A percentile compares a stretch with the other conserved stretches of the same genome.
These are phyloP conservation scores for Tipula vernalis DNA, from an alignment of 2,888 invertebrate species.

Conservation along the genomic window DNA sequence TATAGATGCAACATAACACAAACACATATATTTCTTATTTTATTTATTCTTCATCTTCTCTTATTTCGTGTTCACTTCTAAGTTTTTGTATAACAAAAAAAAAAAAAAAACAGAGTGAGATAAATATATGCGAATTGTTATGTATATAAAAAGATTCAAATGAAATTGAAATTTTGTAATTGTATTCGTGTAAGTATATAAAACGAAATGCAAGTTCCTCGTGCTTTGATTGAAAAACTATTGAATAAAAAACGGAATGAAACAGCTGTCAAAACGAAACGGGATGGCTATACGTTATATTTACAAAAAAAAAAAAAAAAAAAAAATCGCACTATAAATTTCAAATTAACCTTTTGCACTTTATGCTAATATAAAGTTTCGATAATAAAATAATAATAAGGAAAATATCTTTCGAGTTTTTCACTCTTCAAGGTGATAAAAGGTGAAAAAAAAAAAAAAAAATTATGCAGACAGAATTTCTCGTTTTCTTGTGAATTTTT, in stretches of 20 bases:
- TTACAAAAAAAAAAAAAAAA: not conserved
- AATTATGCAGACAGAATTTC: not conserved
- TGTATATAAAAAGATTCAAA: not conserved
- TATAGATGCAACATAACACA: conserved; percentile 16
- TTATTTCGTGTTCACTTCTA: not conserved
- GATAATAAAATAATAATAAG: not conserved
- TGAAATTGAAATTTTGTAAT: conserved; percentile 7
- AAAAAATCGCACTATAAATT: not conserved
- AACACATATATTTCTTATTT: conserved; percentile 5
- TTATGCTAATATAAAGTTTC: not conserved
- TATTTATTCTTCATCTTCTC: not conserved
- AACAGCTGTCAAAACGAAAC: not conserved
- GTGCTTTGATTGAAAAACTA: not conserved
- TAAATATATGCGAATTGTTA: not conserved
- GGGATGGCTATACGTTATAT: not conserved
- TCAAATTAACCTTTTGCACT: conserved; percentile 4
- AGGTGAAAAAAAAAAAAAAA: not conserved
- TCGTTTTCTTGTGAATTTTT: not conserved
- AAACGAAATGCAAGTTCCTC: not conserved
- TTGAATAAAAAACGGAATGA: not conserved
- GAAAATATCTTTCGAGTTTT: not conserved
- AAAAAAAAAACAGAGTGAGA: not conserved
- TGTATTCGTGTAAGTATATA: not conserved
- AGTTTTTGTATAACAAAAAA: not conserved
- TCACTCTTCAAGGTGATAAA: not conserved